phyloP scores from a whole-genome alignment of 2,888 invertebrate species.

The Ecdyonurus torrentis region DNA sequence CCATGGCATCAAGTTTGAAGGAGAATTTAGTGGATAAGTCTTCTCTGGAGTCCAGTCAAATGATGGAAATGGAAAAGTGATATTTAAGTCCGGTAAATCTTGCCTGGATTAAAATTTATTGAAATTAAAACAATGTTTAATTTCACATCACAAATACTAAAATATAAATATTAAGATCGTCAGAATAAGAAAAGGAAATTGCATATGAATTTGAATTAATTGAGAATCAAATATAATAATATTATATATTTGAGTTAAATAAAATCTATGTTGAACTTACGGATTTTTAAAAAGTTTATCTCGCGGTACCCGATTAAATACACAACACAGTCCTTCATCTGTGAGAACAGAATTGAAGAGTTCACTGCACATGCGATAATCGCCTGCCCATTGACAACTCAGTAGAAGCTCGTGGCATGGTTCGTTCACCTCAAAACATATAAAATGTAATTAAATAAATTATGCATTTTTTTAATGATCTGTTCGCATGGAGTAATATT shows the following conservation, averaged over 20 bases:
- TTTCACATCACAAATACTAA: too few species aligned
- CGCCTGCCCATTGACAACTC: slow-evolving; percentile 49
- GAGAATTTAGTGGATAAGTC: slow-evolving; percentile 41
- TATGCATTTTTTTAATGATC: too few species aligned
- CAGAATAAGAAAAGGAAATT: too few species aligned
- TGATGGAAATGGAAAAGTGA: slow-evolving; percentile 39
- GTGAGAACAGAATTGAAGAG: slow-evolving; percentile 62
- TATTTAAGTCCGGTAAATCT: slow-evolving; percentile 41
- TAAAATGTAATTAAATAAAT: too few species aligned
- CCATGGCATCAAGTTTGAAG: slow-evolving; percentile 43
- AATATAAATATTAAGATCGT: too few species aligned
- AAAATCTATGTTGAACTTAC: too few species aligned
- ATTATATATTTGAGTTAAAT: too few species aligned
- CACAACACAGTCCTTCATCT: slow-evolving; percentile 72
- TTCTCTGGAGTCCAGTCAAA: slow-evolving; percentile 63
- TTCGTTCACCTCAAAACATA: slow-evolving; percentile 68
- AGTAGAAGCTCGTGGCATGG: slow-evolving; percentile 59
- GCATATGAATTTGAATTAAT: too few species aligned
- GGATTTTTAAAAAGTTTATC: slow-evolving; percentile 51
- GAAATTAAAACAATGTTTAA: too few species aligned
- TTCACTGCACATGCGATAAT: slow-evolving; percentile 39
- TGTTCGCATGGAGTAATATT: too few species aligned
- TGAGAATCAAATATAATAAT: too few species aligned
- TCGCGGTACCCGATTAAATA: slow-evolving; percentile 63
- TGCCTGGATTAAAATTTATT: too few species aligned